These are phyloP conservation scores for Poeciliopsis turneri DNA, from an alignment of 2,797 vertebrate species.

Conservation along the genomic window DNA sequence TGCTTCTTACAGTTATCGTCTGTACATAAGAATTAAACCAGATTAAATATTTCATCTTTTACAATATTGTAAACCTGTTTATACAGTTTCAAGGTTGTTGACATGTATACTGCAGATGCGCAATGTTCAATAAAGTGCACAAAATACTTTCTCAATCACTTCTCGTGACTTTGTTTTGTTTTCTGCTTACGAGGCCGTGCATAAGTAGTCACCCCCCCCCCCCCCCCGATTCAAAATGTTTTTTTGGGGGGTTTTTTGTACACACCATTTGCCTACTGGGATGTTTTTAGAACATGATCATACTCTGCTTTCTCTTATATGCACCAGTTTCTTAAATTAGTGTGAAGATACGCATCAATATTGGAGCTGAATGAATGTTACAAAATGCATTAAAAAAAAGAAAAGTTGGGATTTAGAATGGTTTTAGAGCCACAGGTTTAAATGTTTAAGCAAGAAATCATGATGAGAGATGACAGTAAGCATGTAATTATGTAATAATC, in stretches of 20 bases:
- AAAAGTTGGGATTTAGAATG: not conserved
- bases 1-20: conserved; percentile 64
- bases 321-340: not conserved
- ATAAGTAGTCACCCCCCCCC: not conserved
- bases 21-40: conserved; percentile 70
- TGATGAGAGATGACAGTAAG: not conserved
- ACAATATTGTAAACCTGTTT: conserved; percentile 78
- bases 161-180: conserved; percentile 37
- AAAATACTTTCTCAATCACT: conserved; percentile 75
- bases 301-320: not conserved
- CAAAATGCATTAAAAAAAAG: not conserved
- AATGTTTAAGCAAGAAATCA: not conserved
- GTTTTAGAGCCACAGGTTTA: not conserved
- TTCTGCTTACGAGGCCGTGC: not conserved
- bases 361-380: not conserved
- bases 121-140: conserved; percentile 78
- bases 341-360: not conserved
- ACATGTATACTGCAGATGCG: conserved; percentile 67
- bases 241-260: not conserved
- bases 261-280: not conserved
- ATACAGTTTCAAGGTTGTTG: conserved; percentile 75
- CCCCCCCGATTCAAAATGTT: not conserved
- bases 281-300: no score
- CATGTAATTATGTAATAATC: not conserved
- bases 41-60: conserved; percentile 68